Conservation (phyloP, 2,797 vertebrate genomes). For the Chelon auratus region DNA sequence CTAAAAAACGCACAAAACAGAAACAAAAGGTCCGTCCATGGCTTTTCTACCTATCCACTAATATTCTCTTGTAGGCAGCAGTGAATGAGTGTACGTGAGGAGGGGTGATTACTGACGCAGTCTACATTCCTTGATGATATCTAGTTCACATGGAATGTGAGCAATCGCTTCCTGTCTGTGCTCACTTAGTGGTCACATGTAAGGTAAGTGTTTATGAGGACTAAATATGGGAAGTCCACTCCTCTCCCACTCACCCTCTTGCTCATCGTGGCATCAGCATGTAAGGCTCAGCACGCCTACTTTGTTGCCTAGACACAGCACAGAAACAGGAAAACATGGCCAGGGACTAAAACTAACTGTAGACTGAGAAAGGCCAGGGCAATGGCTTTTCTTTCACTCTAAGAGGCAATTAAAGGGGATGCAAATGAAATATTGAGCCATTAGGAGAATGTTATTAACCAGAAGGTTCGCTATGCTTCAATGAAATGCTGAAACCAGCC, state of each 20-base stretch:
- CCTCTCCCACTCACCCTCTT: conserved; percentile 39
- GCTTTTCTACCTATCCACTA: neutral
- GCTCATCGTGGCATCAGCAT: conserved; percentile 75
- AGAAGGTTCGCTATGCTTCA: conserved; percentile 16
- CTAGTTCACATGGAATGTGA: conserved; percentile 49
- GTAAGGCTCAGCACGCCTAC: conserved; percentile 51
- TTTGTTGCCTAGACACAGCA: conserved; percentile 73
- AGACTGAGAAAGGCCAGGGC: conserved; percentile 28
- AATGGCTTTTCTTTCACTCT: conserved; percentile 15
- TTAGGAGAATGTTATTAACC: conserved; percentile 29
- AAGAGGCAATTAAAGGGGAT: conserved; percentile 27
- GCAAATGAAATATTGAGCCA: conserved; percentile 58
- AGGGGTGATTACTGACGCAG: neutral
- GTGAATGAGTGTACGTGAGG: neutral
- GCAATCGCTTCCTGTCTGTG: conserved; percentile 51
- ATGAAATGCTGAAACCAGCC: conserved; percentile 16
- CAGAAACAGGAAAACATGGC: conserved; percentile 74
- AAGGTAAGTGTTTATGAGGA: conserved; percentile 54
- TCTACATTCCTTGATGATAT: conserved; percentile 29
- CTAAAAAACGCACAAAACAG: neutral
- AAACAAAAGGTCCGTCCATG: neutral
- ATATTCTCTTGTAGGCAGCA: neutral
- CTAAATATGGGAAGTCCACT: conserved; percentile 77
- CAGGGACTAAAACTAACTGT: conserved; percentile 44
- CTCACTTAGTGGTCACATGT: conserved; percentile 58